phyloP scores from a whole-genome alignment of 1,140 invertebrate genomes.

The Drosophila teissieri region DNA sequence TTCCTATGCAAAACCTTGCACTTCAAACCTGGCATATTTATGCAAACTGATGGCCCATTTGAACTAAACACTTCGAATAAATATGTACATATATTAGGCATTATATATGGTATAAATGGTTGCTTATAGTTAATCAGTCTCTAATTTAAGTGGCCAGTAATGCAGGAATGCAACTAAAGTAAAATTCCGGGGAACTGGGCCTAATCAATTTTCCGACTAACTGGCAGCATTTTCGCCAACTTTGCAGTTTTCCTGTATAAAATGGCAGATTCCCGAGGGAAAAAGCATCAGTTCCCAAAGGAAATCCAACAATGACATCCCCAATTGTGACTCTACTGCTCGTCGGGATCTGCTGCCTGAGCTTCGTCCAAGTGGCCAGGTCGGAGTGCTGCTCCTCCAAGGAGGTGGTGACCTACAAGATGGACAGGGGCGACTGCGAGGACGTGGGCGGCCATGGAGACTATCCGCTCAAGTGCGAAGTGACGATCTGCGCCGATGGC shows the following conservation, averaged over 20 bases:
- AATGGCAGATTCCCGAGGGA: too few relatives aligned
- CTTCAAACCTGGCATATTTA: too few relatives aligned
- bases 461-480: neutral
- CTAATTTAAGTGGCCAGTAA: too few relatives aligned
- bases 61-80: too few relatives aligned
- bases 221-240: neutral
- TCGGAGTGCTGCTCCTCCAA: neutral
- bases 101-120: too few relatives aligned
- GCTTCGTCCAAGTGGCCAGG: neutral
- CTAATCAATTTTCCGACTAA: neutral
- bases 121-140: too few relatives aligned
- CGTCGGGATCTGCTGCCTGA: neutral
- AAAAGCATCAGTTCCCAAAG: neutral
- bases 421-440: neutral
- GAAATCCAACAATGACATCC: neutral
- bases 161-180: neutral
- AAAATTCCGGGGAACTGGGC: neutral
- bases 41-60: too few relatives aligned
- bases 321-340: neutral
- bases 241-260: neutral
- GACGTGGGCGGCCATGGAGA: neutral
- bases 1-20: too few relatives aligned
- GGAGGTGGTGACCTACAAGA: neutral
- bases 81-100: too few relatives aligned
- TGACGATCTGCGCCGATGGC: conserved; percentile 12